These are phyloP conservation scores for Stenurella melanura DNA, from an alignment of 2,888 invertebrate species.

Conservation along the genomic window DNA sequence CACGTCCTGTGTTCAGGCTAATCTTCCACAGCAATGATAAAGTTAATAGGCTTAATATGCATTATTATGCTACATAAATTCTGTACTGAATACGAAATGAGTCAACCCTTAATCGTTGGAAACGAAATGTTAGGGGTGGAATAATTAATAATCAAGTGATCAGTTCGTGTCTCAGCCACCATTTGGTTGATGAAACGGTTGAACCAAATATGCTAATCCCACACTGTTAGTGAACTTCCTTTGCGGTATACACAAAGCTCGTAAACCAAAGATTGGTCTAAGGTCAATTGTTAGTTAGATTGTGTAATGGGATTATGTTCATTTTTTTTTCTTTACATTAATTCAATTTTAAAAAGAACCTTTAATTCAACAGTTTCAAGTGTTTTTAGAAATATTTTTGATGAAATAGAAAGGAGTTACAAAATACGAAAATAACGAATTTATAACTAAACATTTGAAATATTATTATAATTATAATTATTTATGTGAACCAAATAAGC, in stretches of 20 bases:
- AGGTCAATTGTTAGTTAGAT: not conserved
- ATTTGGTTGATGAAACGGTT: not conserved
- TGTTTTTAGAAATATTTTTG: too few relatives aligned
- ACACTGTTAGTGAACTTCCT: not conserved
- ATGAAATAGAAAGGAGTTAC: too few relatives aligned
- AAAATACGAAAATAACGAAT: too few relatives aligned
- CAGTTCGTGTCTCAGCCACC: not conserved
- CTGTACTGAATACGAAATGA: slow-evolving; percentile 21
- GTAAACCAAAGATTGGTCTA: not conserved
- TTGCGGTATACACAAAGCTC: not conserved
- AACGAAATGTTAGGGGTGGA: slow-evolving; percentile 17
- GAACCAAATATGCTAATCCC: not conserved
- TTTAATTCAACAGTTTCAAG: too few relatives aligned
- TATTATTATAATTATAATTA: too few relatives aligned
- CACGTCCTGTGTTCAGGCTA: not conserved
- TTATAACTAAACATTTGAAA: too few relatives aligned
- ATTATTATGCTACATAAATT: slow-evolving; percentile 8
- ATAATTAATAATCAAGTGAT: slow-evolving; percentile 17
- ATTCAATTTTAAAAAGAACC: too few relatives aligned
- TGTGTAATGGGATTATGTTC: too few relatives aligned
- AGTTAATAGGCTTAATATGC: slow-evolving; percentile 20
- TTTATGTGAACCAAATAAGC: too few relatives aligned
- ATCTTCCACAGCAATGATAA: slow-evolving; percentile 15
- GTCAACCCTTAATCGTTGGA: slow-evolving; percentile 11
- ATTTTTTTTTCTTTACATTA: too few relatives aligned